These are phyloP conservation scores for Macquaria australasica DNA, from an alignment of 2,113 vertebrate genomes.

Conservation along the genomic window DNA sequence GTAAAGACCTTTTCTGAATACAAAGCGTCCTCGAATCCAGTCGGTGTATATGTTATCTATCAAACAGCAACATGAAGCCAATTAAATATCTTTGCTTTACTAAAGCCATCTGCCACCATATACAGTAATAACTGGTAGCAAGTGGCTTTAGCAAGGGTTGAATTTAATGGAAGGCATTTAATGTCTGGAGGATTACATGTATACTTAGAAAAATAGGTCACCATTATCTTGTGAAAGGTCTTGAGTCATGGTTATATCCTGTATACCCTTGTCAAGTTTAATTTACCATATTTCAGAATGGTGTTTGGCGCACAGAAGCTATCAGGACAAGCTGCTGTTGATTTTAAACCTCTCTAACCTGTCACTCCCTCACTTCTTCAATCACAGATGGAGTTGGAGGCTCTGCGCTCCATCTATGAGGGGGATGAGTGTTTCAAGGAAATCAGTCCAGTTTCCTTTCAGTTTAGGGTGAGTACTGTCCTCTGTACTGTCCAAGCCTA, in stretches of 20 bases:
- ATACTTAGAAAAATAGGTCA: not conserved
- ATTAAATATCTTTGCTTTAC: not conserved
- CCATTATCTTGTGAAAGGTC: not conserved
- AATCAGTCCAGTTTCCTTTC: constrained; percentile 92
- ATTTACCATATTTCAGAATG: not conserved
- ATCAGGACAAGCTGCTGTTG: not conserved
- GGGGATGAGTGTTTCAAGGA: constrained; percentile 96
- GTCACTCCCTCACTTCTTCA: not conserved
- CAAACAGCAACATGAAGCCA: not conserved
- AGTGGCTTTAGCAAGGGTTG: not conserved
- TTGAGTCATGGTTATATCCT: not conserved
- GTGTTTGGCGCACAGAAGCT: not conserved
- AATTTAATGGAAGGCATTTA: not conserved
- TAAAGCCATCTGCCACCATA: too few species aligned
- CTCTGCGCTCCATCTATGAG: constrained; percentile 96
- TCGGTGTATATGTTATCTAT: not conserved
- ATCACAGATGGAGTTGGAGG: constrained; percentile 96
- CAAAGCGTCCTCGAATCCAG: not conserved
- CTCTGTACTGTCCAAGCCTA: not conserved
- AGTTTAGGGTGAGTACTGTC: constrained; percentile 90
- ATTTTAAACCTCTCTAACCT: not conserved
- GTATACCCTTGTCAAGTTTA: not conserved
- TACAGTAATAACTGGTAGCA: not conserved
- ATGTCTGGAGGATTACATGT: not conserved
- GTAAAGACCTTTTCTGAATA: not conserved